Conservation (phyloP, 23 tunicate species). For the Ascidia mentula region DNA sequence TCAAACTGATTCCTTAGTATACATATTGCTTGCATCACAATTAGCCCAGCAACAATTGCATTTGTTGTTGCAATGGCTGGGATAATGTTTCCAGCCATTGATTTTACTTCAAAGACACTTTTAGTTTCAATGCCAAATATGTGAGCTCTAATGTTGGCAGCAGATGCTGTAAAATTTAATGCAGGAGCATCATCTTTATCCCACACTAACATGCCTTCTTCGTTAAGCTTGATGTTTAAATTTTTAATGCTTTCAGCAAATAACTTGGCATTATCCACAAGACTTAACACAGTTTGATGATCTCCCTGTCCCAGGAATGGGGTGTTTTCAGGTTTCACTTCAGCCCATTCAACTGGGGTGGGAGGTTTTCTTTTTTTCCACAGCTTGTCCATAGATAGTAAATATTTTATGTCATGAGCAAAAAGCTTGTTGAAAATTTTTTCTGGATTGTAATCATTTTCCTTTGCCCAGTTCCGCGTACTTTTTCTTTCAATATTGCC, state of each 20-base stretch:
- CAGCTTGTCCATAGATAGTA: conserved; percentile 84
- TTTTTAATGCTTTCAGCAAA: conserved; percentile 51
- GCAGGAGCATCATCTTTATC: conserved; percentile 84
- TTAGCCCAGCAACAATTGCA: conserved; percentile 91
- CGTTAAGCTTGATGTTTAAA: conserved; percentile 37
- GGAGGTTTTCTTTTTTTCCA: conserved; percentile 81
- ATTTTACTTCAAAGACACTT: conserved; percentile 76
- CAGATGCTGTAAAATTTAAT: conserved; percentile 74
- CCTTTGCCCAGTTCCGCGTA: conserved; percentile 87
- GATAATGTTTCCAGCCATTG: conserved; percentile 98
- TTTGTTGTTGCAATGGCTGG: conserved; percentile 98
- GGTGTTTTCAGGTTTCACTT: neutral
- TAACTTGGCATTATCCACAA: conserved; percentile 53
- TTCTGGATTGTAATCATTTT: conserved; percentile 55
- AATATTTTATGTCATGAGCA: conserved; percentile 61
- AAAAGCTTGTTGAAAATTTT: conserved; percentile 78
- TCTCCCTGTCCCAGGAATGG: neutral
- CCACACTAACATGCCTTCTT: conserved; percentile 69
- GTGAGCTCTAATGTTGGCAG: conserved; percentile 87
- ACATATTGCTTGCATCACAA: conserved; percentile 80
- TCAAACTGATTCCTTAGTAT: conserved; percentile 43
- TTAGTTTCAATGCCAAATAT: conserved; percentile 71
- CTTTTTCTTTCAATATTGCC: conserved; percentile 38
- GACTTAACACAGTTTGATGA: conserved; percentile 29
- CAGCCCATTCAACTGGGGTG: conserved; percentile 52